phyloP scores from a whole-genome alignment of 2,113 vertebrate genomes.

The Limnothrissa miodon region DNA sequence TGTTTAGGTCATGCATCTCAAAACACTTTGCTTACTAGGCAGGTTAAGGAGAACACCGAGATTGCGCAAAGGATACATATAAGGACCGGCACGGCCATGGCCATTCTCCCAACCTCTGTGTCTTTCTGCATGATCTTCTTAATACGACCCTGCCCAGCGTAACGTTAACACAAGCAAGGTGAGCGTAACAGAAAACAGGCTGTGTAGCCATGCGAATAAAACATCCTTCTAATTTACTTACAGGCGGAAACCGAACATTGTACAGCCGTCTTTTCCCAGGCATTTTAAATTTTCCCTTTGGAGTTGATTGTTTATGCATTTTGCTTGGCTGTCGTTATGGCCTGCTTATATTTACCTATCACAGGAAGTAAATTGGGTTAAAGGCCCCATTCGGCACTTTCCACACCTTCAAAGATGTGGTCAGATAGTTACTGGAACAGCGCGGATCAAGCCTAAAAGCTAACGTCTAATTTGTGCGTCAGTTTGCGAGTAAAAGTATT shows the following conservation, averaged over 20 bases:
- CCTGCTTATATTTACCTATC: slow-evolving; percentile 72
- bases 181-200: background rate
- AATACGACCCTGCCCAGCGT: slow-evolving; percentile 61
- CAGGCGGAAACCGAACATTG: slow-evolving; percentile 69
- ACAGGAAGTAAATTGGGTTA: slow-evolving; percentile 50
- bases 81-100: slow-evolving; percentile 70
- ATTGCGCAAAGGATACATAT: slow-evolving; percentile 68
- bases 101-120: slow-evolving; percentile 71
- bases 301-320: slow-evolving; percentile 47
- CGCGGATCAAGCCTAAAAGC: background rate
- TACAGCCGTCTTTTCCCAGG: slow-evolving; percentile 67
- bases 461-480: background rate
- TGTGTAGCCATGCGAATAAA: background rate
- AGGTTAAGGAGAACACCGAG: background rate
- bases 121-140: slow-evolving; percentile 78
- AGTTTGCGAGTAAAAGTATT: background rate
- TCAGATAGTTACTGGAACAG: background rate
- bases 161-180: slow-evolving; percentile 15
- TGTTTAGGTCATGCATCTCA: slow-evolving; percentile 42
- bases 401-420: background rate
- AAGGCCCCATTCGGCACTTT: background rate
- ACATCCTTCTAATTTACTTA: slow-evolving; percentile 55
- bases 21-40: background rate
- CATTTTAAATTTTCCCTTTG: slow-evolving; percentile 53
- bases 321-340: slow-evolving; percentile 27